These are phyloP conservation scores for Epinotia nisella DNA, from an alignment of 2,888 invertebrate species.

Conservation along the genomic window DNA sequence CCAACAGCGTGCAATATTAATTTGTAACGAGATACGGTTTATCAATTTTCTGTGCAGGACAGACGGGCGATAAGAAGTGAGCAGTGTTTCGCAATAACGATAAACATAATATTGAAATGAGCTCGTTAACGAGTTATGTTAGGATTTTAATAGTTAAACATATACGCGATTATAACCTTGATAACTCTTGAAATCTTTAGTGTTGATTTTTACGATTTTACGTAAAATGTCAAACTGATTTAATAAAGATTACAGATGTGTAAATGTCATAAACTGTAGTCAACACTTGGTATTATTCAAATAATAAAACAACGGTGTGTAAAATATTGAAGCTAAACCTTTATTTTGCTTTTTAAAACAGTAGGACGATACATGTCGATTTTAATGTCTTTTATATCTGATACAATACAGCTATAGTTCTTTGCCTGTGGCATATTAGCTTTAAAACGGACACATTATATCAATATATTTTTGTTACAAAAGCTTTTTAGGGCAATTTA, in stretches of 20 bases:
- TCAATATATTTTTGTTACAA: neutral
- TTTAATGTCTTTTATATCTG: too few species aligned
- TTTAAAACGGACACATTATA: neutral
- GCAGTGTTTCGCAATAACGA: slow-evolving; percentile 63
- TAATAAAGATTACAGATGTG: neutral
- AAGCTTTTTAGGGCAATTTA: neutral
- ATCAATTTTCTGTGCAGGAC: slow-evolving; percentile 78
- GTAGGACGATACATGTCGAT: too few species aligned
- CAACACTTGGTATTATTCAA: too few species aligned
- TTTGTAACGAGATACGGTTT: slow-evolving; percentile 77
- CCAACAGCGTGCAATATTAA: slow-evolving; percentile 53
- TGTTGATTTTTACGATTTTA: slow-evolving; percentile 13
- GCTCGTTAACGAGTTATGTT: slow-evolving; percentile 28
- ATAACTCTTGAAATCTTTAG: neutral
- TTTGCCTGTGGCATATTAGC: too few species aligned
- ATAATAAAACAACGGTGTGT: too few species aligned
- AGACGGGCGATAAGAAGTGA: slow-evolving; percentile 63
- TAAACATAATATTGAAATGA: slow-evolving; percentile 21
- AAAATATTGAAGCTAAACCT: too few species aligned
- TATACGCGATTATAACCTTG: slow-evolving; percentile 2
- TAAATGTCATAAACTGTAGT: too few species aligned
- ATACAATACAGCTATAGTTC: too few species aligned
- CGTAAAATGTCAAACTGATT: neutral
- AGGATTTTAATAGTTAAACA: slow-evolving; percentile 27
- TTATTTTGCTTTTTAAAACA: too few species aligned